Conservation (phyloP, 1,140 invertebrate genomes). For the Pseudomyrmex cubaensis region DNA sequence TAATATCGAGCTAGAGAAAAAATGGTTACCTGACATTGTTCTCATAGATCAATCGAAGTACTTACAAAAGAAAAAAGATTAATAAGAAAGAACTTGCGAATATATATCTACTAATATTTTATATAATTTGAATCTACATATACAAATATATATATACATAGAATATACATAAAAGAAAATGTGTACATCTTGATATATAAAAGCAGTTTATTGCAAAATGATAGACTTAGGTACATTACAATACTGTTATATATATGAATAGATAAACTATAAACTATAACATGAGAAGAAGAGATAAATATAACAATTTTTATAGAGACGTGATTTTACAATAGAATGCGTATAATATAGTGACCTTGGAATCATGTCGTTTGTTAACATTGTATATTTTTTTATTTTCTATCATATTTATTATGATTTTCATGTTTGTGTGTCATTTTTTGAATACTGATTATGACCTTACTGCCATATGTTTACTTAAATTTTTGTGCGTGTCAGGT, state of each 20-base stretch:
- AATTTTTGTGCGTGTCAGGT: background rate
- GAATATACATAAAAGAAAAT: conserved; percentile 24
- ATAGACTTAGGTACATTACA: conserved; percentile 32
- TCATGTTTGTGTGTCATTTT: background rate
- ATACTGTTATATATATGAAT: conserved; percentile 45
- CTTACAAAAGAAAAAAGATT: conserved; percentile 27
- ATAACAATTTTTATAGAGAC: conserved; percentile 52
- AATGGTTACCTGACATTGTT: conserved; percentile 47
- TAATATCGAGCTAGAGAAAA: conserved; percentile 21
- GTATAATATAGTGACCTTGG: conserved; percentile 28
- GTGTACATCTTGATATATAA: conserved; percentile 4
- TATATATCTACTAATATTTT: conserved; percentile 52
- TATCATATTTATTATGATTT: conserved; percentile 43
- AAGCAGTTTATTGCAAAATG: conserved; percentile 33
- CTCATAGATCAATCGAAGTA: conserved; percentile 42
- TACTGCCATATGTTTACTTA: conserved; percentile 39
- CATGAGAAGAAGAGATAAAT: conserved; percentile 39
- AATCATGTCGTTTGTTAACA: conserved; percentile 17
- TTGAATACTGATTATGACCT: conserved; percentile 1
- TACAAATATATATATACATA: no score
- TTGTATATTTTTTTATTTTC: conserved; percentile 36
- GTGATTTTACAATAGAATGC: conserved; percentile 33
- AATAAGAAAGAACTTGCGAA: conserved; percentile 24
- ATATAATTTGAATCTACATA: conserved; percentile 28
- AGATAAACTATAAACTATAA: conserved; percentile 33